Evolutionary conservation across 2,113 vertebrate species (phyloP).

Genomic region (Gymnarchus niloticus): DNA sequence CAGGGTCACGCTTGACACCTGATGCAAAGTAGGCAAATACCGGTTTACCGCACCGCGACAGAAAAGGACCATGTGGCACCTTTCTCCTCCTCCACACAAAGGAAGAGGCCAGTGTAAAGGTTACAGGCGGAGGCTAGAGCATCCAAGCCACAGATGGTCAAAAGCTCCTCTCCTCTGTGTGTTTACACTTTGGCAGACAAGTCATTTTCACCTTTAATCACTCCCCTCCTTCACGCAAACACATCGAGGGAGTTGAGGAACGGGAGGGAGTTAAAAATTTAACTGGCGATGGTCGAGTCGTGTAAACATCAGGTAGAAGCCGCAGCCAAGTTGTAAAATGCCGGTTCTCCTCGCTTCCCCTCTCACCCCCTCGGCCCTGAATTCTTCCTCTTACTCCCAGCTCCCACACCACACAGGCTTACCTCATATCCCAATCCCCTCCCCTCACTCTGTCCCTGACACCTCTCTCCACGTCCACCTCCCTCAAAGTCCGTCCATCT

Average conservation of each 20-base stretch:
- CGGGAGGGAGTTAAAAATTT: conserved; percentile 9
- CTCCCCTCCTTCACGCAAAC: background rate
- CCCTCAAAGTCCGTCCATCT: background rate
- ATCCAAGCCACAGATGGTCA: background rate
- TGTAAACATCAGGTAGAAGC: background rate
- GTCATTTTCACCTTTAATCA: background rate
- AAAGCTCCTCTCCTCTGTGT: background rate
- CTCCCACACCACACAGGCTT: background rate
- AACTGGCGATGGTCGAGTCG: background rate
- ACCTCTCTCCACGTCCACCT: background rate
- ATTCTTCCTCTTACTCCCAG: background rate
- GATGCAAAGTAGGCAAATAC: background rate
- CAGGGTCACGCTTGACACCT: background rate
- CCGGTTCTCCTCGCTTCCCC: background rate
- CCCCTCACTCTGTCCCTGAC: background rate
- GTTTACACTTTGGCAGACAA: background rate
- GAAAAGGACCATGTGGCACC: background rate
- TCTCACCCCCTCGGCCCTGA: background rate
- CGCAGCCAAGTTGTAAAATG: background rate
- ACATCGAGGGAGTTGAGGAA: background rate
- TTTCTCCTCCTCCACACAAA: background rate
- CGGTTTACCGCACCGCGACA: background rate
- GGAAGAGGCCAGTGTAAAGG: background rate
- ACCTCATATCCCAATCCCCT: background rate
- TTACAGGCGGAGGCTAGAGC: background rate